These are phyloP conservation scores for Capreolus pygargus DNA, from an alignment of 2,113 vertebrate species.

Conservation along the genomic window DNA sequence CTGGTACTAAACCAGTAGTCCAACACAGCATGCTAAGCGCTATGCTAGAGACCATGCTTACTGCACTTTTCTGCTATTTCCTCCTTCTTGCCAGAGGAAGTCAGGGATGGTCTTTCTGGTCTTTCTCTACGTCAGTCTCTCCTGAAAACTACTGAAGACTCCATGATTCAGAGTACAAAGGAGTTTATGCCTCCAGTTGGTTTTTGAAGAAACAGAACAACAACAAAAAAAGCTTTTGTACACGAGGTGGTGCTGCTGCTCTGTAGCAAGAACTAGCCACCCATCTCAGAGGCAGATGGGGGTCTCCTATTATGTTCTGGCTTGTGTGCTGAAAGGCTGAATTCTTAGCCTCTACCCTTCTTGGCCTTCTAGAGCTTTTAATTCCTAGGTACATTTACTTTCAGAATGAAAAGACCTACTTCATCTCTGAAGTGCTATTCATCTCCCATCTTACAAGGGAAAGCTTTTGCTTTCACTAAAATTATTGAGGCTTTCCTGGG, in stretches of 20 bases:
- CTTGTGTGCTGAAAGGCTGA: neutral
- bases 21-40: fast-evolving
- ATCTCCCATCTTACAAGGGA: neutral
- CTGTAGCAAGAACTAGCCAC: neutral
- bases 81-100: neutral
- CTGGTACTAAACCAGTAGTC: neutral
- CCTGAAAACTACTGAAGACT: neutral
- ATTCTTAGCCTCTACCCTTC: neutral
- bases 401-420: constrained; percentile 20
- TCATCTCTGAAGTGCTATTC: neutral
- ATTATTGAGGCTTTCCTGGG: constrained; percentile 9
- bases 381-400: neutral
- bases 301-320: neutral
- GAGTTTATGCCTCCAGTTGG: neutral
- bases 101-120: neutral
- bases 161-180: neutral
- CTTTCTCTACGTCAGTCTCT: neutral
- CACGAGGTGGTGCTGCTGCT: constrained; percentile 70
- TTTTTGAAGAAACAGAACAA: neutral
- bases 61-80: neutral
- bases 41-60: neutral
- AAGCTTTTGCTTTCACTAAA: constrained; percentile 35
- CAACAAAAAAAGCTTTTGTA: constrained; percentile 19
- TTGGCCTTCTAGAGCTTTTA: neutral
- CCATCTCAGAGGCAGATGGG: fast-evolving